Base-by-base conservation (phyloP, 2,797 vertebrate genomes). In the Apogon hyalosoma region DNA sequence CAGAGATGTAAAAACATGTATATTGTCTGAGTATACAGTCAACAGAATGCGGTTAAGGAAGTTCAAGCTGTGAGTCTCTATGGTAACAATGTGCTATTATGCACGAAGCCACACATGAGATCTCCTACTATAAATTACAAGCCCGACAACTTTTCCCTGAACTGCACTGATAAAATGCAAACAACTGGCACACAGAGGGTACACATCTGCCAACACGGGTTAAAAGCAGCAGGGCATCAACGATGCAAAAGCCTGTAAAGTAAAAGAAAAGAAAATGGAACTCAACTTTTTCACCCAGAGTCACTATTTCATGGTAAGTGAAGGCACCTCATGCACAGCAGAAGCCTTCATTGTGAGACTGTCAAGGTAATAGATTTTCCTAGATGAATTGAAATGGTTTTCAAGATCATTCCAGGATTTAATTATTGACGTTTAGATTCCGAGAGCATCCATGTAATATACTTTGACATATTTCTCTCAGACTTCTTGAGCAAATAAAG, bases 311-410 rank as follows among this genome's bases (percentile, higher is more conserved):
- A 42, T 6, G 41, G 13, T 13, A 14, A 55, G 51, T 28, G 39
- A 55, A 39, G 51, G 52, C 31, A 40, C 16, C 62, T 39, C 12
- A 48, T 38, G 18, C n/a, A 15, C 53, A 39, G 31, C n/a, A 42
- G 47, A 49, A 57, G 12, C 46, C 41, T 43, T 54, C 41, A 51
- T 50, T 51, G 14, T 58, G 47, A 15, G 47, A 40, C 36, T 59
- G 64, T 50, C 64, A 19, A 41, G 38, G 54, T 38, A 36, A 51
- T 48, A 40, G 21, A 21, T 18, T 50, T 58, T 42, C 45, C 46
- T 13, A 42, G 52, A 66, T 21, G 63, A 46, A 13, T 8, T 47
- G 53, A 57, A 66, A 66, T 50, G 33, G 21, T 40, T 66, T 66
- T 57, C 45, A 50, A 46, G 46, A 39, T 57, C 36, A 66, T 13